A percentile compares a stretch with the other conserved stretches of the same genome.
phyloP scores from a whole-genome alignment of 2,888 invertebrate genomes.

The Ctena decussata region DNA sequence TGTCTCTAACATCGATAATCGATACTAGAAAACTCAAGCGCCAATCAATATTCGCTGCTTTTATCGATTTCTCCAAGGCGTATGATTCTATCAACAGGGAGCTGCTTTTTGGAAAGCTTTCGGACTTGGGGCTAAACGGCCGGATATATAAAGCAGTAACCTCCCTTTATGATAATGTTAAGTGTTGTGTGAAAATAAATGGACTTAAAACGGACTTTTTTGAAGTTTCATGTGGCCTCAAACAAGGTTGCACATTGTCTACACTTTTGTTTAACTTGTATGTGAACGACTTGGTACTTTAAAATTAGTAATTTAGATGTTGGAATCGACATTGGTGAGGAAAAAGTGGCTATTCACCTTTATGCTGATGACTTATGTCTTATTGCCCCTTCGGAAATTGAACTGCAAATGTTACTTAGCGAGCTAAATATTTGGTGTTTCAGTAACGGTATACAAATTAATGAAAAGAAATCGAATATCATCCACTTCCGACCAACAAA shows the following conservation, averaged over 20 bases:
- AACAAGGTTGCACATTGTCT: background rate
- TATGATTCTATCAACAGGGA: background rate
- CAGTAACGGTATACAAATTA: background rate
- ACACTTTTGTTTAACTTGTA: background rate
- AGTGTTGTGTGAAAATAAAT: background rate
- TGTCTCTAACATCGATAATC: background rate
- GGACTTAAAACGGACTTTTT: background rate
- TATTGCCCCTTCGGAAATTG: background rate
- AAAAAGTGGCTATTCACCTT: background rate
- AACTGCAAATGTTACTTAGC: background rate
- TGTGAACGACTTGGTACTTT: background rate
- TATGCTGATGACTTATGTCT: background rate
- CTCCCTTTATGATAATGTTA: background rate
- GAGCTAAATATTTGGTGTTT: background rate
- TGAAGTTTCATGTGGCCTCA: background rate
- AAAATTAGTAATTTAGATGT: background rate
- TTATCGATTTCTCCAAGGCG: background rate
- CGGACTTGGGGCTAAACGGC: no score
- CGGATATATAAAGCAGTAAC: no score
- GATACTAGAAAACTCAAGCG: background rate
- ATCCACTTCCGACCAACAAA: conserved; percentile 12
- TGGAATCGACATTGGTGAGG: background rate
- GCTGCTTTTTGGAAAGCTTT: no score
- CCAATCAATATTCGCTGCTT: background rate
- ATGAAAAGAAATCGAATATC: background rate